Evolutionary conservation across 2,888 invertebrate species (phyloP).

Genomic region (Polyommatus iphigenia): DNA sequence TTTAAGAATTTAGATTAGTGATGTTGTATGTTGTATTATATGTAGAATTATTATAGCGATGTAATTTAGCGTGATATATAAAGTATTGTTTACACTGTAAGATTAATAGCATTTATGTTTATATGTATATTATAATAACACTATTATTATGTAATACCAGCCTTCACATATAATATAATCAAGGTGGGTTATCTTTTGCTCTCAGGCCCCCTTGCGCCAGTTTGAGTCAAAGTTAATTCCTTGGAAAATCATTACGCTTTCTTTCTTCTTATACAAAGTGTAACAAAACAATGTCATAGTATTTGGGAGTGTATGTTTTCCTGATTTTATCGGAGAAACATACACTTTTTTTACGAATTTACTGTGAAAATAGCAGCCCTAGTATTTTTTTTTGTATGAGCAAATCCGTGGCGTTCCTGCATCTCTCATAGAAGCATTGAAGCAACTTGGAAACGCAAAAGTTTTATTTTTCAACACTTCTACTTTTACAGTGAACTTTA

Average conservation of each 20-base stretch:
- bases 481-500: too few species aligned
- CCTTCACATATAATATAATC: constrained; percentile 22
- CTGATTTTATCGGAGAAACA: too few species aligned
- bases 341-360: too few species aligned
- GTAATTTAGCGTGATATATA: not conserved
- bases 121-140: not conserved
- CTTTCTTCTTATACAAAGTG: not conserved
- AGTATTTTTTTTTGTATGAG: not conserved
- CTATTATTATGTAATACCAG: not conserved
- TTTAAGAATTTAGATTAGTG: constrained; percentile 6
- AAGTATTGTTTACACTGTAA: not conserved
- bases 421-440: not conserved
- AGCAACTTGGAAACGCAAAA: too few species aligned
- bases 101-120: not conserved
- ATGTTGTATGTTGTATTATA: not conserved
- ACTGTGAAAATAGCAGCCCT: too few species aligned
- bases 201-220: not conserved
- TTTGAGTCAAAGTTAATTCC: not conserved
- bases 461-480: too few species aligned
- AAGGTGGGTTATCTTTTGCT: constrained; percentile 42
- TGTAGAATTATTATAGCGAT: not conserved
- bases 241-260: not conserved
- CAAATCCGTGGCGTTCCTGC: not conserved
- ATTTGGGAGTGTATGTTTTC: too few species aligned
- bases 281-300: not conserved